Evolutionary conservation across 2,888 invertebrate species (phyloP).

Genomic region (Lasioglossum leucozonium): DNA sequence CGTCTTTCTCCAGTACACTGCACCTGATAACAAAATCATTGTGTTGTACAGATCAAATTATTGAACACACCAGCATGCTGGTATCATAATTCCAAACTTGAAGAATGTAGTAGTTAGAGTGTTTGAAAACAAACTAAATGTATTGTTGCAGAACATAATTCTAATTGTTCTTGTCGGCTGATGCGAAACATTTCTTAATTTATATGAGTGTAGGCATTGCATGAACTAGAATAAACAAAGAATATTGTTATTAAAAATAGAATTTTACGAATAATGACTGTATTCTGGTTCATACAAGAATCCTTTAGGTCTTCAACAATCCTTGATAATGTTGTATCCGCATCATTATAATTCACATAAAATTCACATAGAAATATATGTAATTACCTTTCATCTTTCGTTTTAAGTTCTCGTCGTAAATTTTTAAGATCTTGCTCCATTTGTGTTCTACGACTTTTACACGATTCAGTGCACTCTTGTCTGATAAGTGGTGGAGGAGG

Average conservation of each 20-base stretch:
- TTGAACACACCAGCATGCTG: not conserved
- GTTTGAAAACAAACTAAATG: not conserved
- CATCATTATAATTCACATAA: too few relatives aligned
- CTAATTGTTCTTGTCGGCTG: too few relatives aligned
- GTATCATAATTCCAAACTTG: not conserved
- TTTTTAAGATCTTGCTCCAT: slow-evolving; percentile 89
- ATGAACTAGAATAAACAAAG: not conserved
- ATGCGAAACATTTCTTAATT: too few relatives aligned
- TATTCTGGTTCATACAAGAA: too few relatives aligned
- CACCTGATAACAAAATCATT: slow-evolving; percentile 68
- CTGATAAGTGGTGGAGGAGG: slow-evolving; percentile 82
- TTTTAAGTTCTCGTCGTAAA: slow-evolving; percentile 88
- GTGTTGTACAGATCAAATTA: not conserved
- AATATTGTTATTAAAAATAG: too few relatives aligned
- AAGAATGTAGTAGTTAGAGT: not conserved
- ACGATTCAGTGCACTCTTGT: slow-evolving; percentile 89
- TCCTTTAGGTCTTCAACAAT: too few relatives aligned
- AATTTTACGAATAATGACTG: too few relatives aligned
- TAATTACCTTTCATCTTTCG: slow-evolving; percentile 88
- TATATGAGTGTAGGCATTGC: not conserved
- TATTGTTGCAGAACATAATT: too few relatives aligned
- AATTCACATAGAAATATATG: too few relatives aligned
- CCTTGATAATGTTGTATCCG: too few relatives aligned
- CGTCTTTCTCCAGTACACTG: slow-evolving; percentile 79
- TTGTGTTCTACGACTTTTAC: slow-evolving; percentile 88